A percentile compares a stretch with the other conserved stretches of the same genome.
Conservation (phyloP, 2,797 vertebrate species). For the Hozukius guyotensis region DNA sequence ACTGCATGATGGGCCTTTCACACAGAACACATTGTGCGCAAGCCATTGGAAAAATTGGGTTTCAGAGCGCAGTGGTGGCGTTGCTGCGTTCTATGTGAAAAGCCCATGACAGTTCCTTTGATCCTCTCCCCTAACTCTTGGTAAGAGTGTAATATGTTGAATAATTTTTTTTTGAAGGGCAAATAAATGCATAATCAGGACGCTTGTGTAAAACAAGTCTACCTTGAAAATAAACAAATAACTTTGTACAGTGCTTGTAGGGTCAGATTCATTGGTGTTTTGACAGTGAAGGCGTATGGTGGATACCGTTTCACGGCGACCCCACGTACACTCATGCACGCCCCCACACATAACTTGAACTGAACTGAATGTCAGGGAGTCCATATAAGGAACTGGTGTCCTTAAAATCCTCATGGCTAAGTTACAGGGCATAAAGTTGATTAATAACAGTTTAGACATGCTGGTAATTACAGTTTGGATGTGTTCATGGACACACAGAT, state of each 20-base stretch:
- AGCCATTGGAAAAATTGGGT: too few species aligned
- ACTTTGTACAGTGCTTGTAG: neutral
- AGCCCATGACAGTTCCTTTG: neutral
- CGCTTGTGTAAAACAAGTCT: neutral
- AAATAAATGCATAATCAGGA: neutral
- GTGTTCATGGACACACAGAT: neutral
- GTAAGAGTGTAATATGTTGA: neutral
- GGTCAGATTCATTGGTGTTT: constrained; percentile 41
- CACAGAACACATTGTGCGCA: too few species aligned
- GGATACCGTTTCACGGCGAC: constrained; percentile 13
- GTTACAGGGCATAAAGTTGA: neutral
- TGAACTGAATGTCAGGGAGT: constrained; percentile 22
- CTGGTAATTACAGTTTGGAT: constrained; percentile 24
- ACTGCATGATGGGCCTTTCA: neutral
- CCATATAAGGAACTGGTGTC: constrained; percentile 13
- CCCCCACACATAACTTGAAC: neutral
- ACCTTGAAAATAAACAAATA: neutral
- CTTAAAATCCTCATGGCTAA: constrained; percentile 19
- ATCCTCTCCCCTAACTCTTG: neutral
- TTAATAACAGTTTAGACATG: constrained; percentile 19
- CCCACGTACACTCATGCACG: neutral
- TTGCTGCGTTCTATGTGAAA: too few species aligned
- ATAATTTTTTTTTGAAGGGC: neutral
- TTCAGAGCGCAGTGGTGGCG: too few species aligned
- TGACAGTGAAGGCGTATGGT: constrained; percentile 13